A percentile compares a stretch with the other conserved stretches of the same genome.
Evolutionary conservation across 2,888 invertebrate species (phyloP).

Genomic region (Corbicula japonica): DNA sequence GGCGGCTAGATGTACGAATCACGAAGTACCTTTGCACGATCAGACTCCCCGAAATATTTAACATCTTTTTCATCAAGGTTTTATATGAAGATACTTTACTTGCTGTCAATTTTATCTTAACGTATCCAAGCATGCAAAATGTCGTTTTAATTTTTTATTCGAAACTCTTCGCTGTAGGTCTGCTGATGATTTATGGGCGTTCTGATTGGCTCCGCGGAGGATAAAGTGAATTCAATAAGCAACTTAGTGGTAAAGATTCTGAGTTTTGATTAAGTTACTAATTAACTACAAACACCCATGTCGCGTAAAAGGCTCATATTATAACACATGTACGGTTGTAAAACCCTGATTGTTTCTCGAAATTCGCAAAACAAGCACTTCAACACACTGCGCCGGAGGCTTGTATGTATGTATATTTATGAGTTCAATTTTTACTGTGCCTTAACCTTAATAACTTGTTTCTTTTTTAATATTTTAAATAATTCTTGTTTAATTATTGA

Average conservation of each 20-base stretch:
- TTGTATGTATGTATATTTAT: too few relatives aligned
- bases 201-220: slow-evolving; percentile 26
- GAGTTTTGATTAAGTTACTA: slow-evolving; percentile 33
- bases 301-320: slow-evolving; percentile 23
- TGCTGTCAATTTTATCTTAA: slow-evolving; percentile 66
- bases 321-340: slow-evolving; percentile 38
- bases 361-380: too few relatives aligned
- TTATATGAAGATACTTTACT: slow-evolving; percentile 59
- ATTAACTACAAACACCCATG: slow-evolving; percentile 44
- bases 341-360: too few relatives aligned
- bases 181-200: slow-evolving; percentile 59
- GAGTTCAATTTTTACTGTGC: too few relatives aligned
- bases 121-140: slow-evolving; percentile 56
- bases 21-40: slow-evolving; percentile 2
- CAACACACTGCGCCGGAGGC: too few relatives aligned
- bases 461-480: too few relatives aligned
- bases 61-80: slow-evolving; percentile 60
- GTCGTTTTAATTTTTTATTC: slow-evolving; percentile 65
- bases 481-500: too few relatives aligned
- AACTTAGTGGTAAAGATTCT: slow-evolving; percentile 37
- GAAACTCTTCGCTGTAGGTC: slow-evolving; percentile 64
- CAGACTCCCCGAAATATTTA: slow-evolving; percentile 28
- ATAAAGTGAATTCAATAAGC: slow-evolving; percentile 39
- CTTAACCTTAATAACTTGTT: too few relatives aligned
- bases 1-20: slow-evolving; percentile 30